Percentiles rank a stretch among this genome's conserved stretches.
These are phyloP conservation scores for Scaeva pyrastri DNA, from an alignment of 2,888 invertebrate species.

Conservation along the genomic window DNA sequence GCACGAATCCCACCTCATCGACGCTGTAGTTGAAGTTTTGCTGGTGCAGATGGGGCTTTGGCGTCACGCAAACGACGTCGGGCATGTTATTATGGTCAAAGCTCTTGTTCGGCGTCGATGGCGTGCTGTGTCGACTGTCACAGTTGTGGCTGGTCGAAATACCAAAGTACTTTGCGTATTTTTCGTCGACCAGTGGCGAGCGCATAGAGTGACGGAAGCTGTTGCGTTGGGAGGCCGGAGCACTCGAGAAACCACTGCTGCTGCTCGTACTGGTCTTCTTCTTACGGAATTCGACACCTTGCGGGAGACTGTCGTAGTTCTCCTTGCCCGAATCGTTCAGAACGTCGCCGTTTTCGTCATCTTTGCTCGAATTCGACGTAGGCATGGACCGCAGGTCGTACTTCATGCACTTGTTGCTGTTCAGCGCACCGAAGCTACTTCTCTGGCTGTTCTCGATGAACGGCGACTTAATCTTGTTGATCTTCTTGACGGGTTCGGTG, in stretches of 20 bases:
- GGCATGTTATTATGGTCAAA: conserved; percentile 69
- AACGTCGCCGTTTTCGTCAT: conserved; percentile 76
- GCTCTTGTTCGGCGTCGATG: conserved; percentile 51
- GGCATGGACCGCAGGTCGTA: conserved; percentile 76
- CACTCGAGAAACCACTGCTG: conserved; percentile 66
- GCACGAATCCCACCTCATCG: conserved; percentile 47
- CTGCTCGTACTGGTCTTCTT: conserved; percentile 76
- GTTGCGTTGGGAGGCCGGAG: conserved; percentile 66
- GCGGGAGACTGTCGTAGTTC: conserved; percentile 78
- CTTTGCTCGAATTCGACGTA: conserved; percentile 52
- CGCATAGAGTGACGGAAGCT: conserved; percentile 54
- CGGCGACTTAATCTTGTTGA: conserved; percentile 83
- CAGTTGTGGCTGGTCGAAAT: conserved; percentile 57
- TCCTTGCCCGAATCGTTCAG: conserved; percentile 82
- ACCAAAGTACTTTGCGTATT: conserved; percentile 82
- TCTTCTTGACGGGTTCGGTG: conserved; percentile 78
- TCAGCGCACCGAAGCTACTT: conserved; percentile 47
- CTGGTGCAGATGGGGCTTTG: conserved; percentile 60
- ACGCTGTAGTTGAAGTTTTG: conserved; percentile 54
- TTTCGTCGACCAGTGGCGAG: conserved; percentile 78
- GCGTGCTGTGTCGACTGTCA: conserved; percentile 59
- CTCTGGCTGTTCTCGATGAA: conserved; percentile 81
- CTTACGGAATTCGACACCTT: conserved; percentile 78
- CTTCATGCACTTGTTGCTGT: conserved; percentile 77
- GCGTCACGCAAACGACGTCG: conserved; percentile 71